These are phyloP conservation scores for Ectobius pallidus DNA, from an alignment of 2,888 invertebrate genomes.

Conservation along the genomic window DNA sequence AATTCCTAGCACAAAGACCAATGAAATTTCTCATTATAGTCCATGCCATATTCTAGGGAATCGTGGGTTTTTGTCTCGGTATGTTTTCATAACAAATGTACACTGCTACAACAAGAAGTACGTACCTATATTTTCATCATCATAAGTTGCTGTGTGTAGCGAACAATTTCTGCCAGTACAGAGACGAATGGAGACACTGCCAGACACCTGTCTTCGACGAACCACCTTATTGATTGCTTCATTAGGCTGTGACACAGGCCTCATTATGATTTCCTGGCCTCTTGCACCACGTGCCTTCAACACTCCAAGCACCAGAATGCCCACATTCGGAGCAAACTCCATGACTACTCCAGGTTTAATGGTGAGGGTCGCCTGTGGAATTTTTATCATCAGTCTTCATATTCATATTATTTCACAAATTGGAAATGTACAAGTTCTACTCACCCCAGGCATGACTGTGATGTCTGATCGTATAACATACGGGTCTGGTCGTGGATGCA, in stretches of 20 bases:
- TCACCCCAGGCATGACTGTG: slow-evolving; percentile 93
- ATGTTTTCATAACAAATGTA: too few species aligned
- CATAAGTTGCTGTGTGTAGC: slow-evolving; percentile 54
- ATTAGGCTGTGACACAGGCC: slow-evolving; percentile 59
- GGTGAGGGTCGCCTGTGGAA: slow-evolving; percentile 70
- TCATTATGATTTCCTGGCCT: slow-evolving; percentile 79
- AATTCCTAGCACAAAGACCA: too few species aligned
- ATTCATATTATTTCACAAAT: too few species aligned
- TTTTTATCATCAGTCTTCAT: too few species aligned
- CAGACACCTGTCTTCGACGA: slow-evolving; percentile 46
- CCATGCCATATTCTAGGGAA: too few species aligned
- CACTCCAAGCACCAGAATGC: slow-evolving; percentile 91
- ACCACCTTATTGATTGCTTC: slow-evolving; percentile 55
- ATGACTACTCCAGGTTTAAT: slow-evolving; percentile 89
- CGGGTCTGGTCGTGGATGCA: slow-evolving; percentile 70
- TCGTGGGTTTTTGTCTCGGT: too few species aligned
- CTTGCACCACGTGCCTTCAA: slow-evolving; percentile 81
- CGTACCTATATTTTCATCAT: too few species aligned
- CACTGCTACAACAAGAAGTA: too few species aligned
- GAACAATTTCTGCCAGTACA: slow-evolving; percentile 77
- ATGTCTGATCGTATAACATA: slow-evolving; percentile 87
- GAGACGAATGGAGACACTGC: slow-evolving; percentile 69
- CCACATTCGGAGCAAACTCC: slow-evolving; percentile 95
- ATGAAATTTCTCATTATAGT: too few species aligned
- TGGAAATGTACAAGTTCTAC: too few species aligned